phyloP scores from a whole-genome alignment of 2,888 invertebrate species.

The Eledona agricola region DNA sequence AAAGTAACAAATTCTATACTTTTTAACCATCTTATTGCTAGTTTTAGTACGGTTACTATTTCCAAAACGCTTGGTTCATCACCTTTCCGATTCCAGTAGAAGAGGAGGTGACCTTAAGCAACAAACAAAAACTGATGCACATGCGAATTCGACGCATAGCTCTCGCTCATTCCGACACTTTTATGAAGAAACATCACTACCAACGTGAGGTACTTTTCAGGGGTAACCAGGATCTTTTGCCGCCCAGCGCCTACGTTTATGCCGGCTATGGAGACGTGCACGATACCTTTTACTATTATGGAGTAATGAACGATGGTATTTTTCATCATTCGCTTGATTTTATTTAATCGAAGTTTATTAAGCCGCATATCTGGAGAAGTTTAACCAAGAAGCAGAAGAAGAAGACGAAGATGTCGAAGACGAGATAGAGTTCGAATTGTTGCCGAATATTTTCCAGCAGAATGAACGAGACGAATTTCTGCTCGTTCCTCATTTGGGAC shows the following conservation, averaged over 20 bases:
- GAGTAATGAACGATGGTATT: conserved; percentile 57
- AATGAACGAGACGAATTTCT: conserved; percentile 4
- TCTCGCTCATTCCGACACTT: conserved; percentile 56
- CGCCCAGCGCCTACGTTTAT: conserved; percentile 54
- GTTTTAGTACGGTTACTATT: conserved; percentile 48
- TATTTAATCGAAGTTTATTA: conserved; percentile 28
- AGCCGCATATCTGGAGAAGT: conserved; percentile 55
- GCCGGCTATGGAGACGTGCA: conserved; percentile 57
- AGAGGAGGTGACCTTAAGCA: conserved; percentile 50
- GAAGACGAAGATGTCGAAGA: conserved; percentile 43
- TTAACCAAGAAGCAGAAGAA: conserved; percentile 46
- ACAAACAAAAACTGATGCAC: conserved; percentile 56
- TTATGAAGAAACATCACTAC: conserved; percentile 54
- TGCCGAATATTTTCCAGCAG: conserved; percentile 17
- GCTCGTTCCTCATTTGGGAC: conserved; percentile 45
- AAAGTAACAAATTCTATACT: conserved; percentile 38
- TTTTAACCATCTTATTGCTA: conserved; percentile 1
- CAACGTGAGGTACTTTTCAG: conserved; percentile 47
- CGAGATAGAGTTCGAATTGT: conserved; percentile 40
- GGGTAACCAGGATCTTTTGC: conserved; percentile 41
- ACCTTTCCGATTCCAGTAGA: conserved; percentile 49
- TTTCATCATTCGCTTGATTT: conserved; percentile 1
- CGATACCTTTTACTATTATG: conserved; percentile 56
- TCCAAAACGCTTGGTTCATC: conserved; percentile 56
- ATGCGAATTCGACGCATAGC: conserved; percentile 56